Conservation (phyloP, 2,888 invertebrate genomes). For the Cinara cedri region DNA sequence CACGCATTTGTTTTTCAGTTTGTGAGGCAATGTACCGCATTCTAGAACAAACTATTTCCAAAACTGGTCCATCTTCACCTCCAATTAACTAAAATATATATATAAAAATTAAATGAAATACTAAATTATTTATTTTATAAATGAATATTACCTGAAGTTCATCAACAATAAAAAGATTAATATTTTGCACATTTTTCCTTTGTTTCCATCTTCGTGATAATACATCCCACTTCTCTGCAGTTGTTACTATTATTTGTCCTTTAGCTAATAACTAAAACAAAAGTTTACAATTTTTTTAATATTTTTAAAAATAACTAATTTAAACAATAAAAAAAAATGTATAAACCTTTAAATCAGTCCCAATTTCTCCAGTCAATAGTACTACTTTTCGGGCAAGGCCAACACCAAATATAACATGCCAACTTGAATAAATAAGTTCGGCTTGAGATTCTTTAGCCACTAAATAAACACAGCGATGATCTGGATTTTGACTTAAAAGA, state of each 20-base stretch:
- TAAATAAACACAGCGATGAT: constrained; percentile 90
- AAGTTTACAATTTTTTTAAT: neutral
- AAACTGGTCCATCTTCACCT: constrained; percentile 88
- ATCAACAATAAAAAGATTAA: constrained; percentile 94
- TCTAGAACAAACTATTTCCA: constrained; percentile 89
- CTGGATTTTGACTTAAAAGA: constrained; percentile 75
- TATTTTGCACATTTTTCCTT: constrained; percentile 95
- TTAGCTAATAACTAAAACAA: constrained; percentile 75
- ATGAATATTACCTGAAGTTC: constrained; percentile 77
- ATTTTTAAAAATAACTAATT: no score
- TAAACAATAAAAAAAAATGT: constrained; percentile 59
- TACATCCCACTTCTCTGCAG: constrained; percentile 99
- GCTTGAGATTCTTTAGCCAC: constrained; percentile 92
- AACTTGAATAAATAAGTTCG: constrained; percentile 86
- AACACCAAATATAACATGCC: constrained; percentile 86
- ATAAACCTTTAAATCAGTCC: constrained; percentile 87
- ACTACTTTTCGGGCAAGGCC: constrained; percentile 85
- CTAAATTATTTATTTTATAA: neutral
- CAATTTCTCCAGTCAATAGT: constrained; percentile 93
- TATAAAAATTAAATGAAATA: neutral
- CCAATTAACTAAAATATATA: constrained; percentile 72
- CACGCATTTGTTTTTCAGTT: constrained; percentile 84
- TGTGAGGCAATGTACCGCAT: constrained; percentile 97
- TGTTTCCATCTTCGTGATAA: constrained; percentile 98
- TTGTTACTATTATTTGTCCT: constrained; percentile 94